phyloP scores from a whole-genome alignment of 2,113 vertebrate genomes.

The Pyrgilauda ruficollis region DNA sequence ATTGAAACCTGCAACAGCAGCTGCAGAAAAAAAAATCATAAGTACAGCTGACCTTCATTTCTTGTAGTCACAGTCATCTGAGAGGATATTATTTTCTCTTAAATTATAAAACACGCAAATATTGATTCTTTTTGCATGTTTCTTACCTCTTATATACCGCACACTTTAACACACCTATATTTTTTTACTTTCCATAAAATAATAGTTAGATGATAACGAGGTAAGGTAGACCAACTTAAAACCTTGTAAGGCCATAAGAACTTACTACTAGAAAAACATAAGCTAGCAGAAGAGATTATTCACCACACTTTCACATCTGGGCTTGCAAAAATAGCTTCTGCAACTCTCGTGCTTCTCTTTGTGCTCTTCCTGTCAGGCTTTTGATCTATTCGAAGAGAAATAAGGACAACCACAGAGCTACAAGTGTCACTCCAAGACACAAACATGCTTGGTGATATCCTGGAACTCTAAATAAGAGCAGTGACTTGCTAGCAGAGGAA shows the following conservation, averaged over 20 bases:
- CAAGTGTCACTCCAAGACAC: neutral
- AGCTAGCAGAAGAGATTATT: neutral
- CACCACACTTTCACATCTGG: neutral
- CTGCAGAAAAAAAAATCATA: neutral
- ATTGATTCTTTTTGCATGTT: neutral
- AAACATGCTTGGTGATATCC: neutral
- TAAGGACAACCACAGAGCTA: neutral
- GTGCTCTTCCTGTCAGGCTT: neutral
- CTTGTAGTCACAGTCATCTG: neutral
- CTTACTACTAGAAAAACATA: neutral
- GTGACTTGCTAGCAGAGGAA: neutral
- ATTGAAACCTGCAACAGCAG: neutral
- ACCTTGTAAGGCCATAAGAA: neutral
- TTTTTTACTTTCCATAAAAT: neutral
- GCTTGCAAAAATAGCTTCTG: neutral
- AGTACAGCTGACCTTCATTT: neutral
- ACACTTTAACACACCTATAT: neutral
- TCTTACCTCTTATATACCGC: neutral
- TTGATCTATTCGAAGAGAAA: neutral
- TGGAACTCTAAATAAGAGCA: neutral
- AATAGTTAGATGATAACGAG: neutral
- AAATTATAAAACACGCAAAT: neutral
- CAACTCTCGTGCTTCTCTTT: neutral
- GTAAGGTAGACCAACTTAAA: neutral
- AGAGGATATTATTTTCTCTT: neutral